phyloP scores from a whole-genome alignment of 92 coral and sea anemone genomes.

The Zoanthus sociatus region DNA sequence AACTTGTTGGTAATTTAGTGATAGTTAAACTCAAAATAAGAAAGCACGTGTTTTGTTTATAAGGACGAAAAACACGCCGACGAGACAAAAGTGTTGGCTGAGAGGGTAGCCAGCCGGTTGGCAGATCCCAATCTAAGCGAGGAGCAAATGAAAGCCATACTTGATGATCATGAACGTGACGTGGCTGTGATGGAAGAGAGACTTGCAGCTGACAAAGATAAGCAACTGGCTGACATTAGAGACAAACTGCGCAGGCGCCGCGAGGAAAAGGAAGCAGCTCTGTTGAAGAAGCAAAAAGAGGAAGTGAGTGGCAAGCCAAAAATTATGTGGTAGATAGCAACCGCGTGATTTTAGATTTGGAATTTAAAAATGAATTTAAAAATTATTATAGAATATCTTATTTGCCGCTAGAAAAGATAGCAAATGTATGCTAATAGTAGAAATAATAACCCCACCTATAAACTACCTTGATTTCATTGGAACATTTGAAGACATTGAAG shows the following conservation, averaged over 20 bases:
- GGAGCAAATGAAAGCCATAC: conserved; percentile 89
- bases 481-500: no score
- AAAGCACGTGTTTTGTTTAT: neutral
- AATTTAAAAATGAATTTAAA: no score
- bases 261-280: conserved; percentile 94
- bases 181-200: conserved; percentile 79
- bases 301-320: conserved; percentile 73
- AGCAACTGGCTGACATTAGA: conserved; percentile 82
- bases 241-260: conserved; percentile 87
- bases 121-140: conserved; percentile 81
- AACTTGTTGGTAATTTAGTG: no score
- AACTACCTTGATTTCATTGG: no score
- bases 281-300: conserved; percentile 83
- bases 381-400: no score
- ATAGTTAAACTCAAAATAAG: neutral
- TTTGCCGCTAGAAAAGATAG: no score
- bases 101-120: conserved; percentile 84
- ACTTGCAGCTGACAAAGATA: conserved; percentile 85
- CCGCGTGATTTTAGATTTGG: neutral
- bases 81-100: conserved; percentile 78
- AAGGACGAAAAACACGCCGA: conserved; percentile 84
- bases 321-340: neutral
- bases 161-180: conserved; percentile 90
- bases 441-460: no score
- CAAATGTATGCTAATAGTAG: no score